A percentile compares a stretch with the other conserved stretches of the same genome.
These are phyloP conservation scores for Enteromius trimaculatus DNA, from an alignment of 2,797 vertebrate species.

Conservation along the genomic window DNA sequence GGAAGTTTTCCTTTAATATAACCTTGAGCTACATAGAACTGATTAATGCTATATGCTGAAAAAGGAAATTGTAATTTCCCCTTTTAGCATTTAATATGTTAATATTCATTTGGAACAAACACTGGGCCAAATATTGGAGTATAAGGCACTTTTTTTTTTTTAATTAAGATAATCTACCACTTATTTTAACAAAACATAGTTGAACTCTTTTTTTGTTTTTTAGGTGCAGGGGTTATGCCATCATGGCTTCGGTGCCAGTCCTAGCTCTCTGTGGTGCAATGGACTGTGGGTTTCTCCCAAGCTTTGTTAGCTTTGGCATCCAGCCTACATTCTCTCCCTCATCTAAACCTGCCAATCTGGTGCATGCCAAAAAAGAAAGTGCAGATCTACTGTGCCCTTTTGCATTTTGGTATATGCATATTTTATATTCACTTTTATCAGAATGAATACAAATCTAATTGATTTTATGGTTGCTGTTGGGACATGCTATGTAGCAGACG, in stretches of 20 bases:
- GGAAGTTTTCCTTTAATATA: not conserved
- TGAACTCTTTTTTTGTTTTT: not conserved
- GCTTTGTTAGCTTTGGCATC: conserved; percentile 22
- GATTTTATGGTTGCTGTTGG: not conserved
- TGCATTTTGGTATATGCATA: not conserved
- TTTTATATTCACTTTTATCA: not conserved
- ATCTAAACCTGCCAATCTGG: not conserved
- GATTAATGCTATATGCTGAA: not conserved
- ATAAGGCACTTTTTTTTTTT: not conserved
- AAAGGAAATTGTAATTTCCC: not conserved
- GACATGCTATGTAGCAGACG: not conserved
- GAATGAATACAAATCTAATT: not conserved
- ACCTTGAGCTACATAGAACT: not conserved
- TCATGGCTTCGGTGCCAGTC: not conserved
- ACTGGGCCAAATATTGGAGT: not conserved
- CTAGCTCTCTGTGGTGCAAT: conserved; percentile 3
- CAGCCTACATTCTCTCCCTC: not conserved
- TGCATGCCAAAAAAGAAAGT: not conserved
- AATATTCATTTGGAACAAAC: not conserved
- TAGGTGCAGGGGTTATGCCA: not conserved
- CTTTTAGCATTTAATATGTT: not conserved
- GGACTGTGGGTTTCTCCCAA: conserved; percentile 6
- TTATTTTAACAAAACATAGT: conserved; percentile 19
- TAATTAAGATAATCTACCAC: conserved; percentile 11
- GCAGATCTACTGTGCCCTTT: not conserved